Conservation (phyloP, 2,113 vertebrate genomes). For the Turnix velox region DNA sequence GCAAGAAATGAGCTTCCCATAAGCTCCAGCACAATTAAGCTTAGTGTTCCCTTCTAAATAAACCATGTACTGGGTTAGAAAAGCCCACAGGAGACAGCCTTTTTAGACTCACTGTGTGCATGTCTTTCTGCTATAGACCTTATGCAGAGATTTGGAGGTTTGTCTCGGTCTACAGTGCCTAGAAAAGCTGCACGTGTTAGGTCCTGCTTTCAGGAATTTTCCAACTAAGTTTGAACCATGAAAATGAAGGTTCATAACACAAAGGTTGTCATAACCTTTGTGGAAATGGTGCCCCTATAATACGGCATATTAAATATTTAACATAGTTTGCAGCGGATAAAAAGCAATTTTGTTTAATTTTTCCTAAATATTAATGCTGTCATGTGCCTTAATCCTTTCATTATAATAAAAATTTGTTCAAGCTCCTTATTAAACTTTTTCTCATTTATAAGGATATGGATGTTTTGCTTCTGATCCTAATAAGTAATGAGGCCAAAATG, state of each 20-base stretch:
- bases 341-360: conserved; percentile 67
- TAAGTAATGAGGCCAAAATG: conserved; percentile 34
- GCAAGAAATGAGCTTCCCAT: not conserved
- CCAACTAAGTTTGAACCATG: not conserved
- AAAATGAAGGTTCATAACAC: not conserved
- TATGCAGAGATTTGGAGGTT: not conserved
- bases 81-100: not conserved
- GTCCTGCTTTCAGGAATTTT: conserved; percentile 3
- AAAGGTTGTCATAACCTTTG: conserved; percentile 3
- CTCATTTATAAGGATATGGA: conserved; percentile 41
- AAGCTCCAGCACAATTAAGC: conserved; percentile 30
- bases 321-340: conserved; percentile 60
- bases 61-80: not conserved
- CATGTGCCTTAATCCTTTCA: conserved; percentile 60
- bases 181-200: not conserved
- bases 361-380: conserved; percentile 72
- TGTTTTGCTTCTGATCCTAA: conserved; percentile 41
- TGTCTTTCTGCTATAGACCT: not conserved
- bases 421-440: conserved; percentile 57
- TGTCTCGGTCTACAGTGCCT: not conserved
- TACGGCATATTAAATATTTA: conserved; percentile 66
- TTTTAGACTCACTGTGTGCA: not conserved
- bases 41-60: not conserved
- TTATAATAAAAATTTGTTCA: conserved; percentile 67
- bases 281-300: conserved; percentile 12